A percentile compares a stretch with the other conserved stretches of the same genome.
phyloP scores from a whole-genome alignment of 2,888 invertebrate genomes.

The Drosophila fulvimacula region DNA sequence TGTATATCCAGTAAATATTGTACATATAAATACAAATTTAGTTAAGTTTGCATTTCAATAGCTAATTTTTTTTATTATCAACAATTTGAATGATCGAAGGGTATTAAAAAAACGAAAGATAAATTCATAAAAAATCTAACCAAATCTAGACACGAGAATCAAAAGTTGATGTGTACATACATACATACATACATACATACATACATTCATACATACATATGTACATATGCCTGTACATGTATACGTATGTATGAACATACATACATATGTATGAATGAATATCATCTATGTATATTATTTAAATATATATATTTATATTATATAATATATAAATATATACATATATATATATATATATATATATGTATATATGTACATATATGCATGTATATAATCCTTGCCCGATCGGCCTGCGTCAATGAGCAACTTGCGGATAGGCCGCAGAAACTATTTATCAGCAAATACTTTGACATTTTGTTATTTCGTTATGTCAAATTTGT shows the following conservation, averaged over 20 bases:
- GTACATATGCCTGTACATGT: slow-evolving; percentile 3
- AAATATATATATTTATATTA: background rate
- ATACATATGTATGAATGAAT: slow-evolving; percentile 3
- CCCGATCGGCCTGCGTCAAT: slow-evolving; percentile 32
- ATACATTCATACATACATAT: background rate
- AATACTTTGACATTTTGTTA: slow-evolving; percentile 58
- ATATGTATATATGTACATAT: background rate
- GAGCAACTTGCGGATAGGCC: background rate
- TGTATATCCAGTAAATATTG: background rate
- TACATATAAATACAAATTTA: background rate
- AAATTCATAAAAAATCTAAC: background rate
- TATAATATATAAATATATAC: too few species aligned
- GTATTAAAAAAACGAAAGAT: background rate
- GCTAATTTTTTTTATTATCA: background rate
- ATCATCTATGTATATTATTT: slow-evolving; percentile 18
- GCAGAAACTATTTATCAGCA: slow-evolving; percentile 49
- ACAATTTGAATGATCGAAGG: background rate
- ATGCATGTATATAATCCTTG: slow-evolving; percentile 25
- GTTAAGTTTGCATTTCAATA: background rate
- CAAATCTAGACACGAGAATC: slow-evolving; percentile 8
- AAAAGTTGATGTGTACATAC: background rate
- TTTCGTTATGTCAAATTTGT: slow-evolving; percentile 55
- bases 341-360: background rate
- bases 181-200: background rate
- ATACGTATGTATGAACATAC: background rate